A percentile compares a stretch with the other conserved stretches of the same genome.
phyloP scores from a whole-genome alignment of 1,140 invertebrate species.

The Heliconius himera region DNA sequence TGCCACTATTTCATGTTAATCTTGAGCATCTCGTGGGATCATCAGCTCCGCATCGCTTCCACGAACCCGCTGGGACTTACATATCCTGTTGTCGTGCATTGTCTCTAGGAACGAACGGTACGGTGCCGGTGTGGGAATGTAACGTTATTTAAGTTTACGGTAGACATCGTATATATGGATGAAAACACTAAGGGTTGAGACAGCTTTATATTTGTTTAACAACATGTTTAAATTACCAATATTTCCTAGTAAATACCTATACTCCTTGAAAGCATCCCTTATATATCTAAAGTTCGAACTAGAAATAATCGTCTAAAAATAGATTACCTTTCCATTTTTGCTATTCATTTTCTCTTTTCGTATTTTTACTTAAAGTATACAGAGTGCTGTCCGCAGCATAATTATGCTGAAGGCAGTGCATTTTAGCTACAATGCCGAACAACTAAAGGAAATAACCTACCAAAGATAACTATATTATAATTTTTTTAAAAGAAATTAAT shows the following conservation, averaged over 20 bases:
- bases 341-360: too few species aligned
- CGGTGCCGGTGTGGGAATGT: conserved; percentile 13
- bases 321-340: too few species aligned
- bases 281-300: too few species aligned
- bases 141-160: background rate
- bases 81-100: conserved; percentile 31
- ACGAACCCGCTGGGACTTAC: conserved; percentile 34
- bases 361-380: too few species aligned
- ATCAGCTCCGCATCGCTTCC: conserved; percentile 23
- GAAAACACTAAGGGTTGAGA: background rate
- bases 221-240: background rate
- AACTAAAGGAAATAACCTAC: too few species aligned
- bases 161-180: background rate
- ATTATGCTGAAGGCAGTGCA: too few species aligned
- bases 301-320: too few species aligned
- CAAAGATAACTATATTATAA: too few species aligned
- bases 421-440: too few species aligned
- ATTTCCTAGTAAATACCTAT: too few species aligned
- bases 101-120: conserved; percentile 21
- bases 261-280: background rate
- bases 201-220: background rate
- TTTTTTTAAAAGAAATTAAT: too few species aligned
- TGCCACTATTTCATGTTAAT: background rate
- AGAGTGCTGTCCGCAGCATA: too few species aligned
- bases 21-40: conserved; percentile 29